phyloP scores from a whole-genome alignment of 2,888 invertebrate genomes.

The Pantelozetes paolii region DNA sequence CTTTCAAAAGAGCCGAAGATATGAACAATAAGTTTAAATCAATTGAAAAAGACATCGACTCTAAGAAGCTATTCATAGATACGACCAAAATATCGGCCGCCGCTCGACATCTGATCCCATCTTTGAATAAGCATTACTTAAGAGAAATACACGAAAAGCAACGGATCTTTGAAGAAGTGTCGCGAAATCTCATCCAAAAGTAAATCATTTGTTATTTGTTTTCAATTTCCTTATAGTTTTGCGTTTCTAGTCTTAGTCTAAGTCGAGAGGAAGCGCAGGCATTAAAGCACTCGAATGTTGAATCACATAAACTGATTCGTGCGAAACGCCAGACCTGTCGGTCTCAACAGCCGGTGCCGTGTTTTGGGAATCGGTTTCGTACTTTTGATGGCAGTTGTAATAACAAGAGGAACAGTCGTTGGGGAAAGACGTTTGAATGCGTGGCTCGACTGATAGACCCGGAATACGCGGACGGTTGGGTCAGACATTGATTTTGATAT shows the following conservation, averaged over 20 bases:
- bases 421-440: conserved; percentile 44
- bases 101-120: conserved; percentile 39
- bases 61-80: conserved; percentile 12
- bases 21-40: neutral
- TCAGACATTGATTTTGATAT: neutral
- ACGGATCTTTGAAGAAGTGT: conserved; percentile 38
- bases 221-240: neutral
- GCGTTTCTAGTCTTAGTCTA: conserved; percentile 26
- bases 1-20: neutral
- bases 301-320: conserved; percentile 11
- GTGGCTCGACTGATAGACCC: conserved; percentile 75
- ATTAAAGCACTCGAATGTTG: conserved; percentile 12
- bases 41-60: conserved; percentile 29
- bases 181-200: conserved; percentile 39
- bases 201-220: conserved; percentile 9
- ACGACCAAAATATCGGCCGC: conserved; percentile 35
- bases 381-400: conserved; percentile 46
- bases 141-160: conserved; percentile 33
- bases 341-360: conserved; percentile 26
- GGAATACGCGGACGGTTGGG: conserved; percentile 73
- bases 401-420: conserved; percentile 44
- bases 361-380: conserved; percentile 38
- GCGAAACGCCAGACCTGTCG: conserved; percentile 39
- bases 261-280: conserved; percentile 26
- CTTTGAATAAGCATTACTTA: conserved; percentile 10